These are phyloP conservation scores for Trachymyrmex septentrionalis DNA, from an alignment of 1,140 invertebrate species.

Conservation along the genomic window DNA sequence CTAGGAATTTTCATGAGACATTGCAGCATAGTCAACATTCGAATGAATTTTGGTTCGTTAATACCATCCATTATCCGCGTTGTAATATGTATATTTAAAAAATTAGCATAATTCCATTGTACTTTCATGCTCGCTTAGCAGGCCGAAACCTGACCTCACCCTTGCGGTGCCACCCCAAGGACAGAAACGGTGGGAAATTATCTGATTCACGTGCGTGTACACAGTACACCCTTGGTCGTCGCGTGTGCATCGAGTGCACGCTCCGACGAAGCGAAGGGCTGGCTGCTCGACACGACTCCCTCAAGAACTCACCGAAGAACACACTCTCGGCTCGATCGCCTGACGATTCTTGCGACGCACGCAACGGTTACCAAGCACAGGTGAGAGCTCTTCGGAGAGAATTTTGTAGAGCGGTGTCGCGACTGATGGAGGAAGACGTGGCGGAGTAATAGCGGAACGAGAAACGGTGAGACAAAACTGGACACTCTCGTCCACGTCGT, in stretches of 20 bases:
- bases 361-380: constrained; percentile 46
- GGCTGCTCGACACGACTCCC: constrained; percentile 27
- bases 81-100: constrained; percentile 20
- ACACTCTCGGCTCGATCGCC: constrained; percentile 33
- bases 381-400: constrained; percentile 20
- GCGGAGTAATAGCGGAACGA: constrained; percentile 16
- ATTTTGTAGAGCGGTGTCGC: constrained; percentile 22
- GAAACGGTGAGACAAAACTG: constrained; percentile 37
- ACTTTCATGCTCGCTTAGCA: constrained; percentile 21
- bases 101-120: constrained; percentile 33
- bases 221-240: constrained; percentile 69
- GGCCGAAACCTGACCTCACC: constrained; percentile 70
- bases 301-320: constrained; percentile 63
- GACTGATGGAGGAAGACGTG: not conserved
- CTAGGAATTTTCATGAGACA: not conserved
- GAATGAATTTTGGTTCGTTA: constrained; percentile 22
- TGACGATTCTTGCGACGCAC: constrained; percentile 71
- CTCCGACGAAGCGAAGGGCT: not conserved
- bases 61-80: not conserved
- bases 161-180: constrained; percentile 45
- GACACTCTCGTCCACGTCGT: constrained; percentile 70
- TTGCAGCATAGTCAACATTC: not conserved
- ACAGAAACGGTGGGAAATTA: constrained; percentile 70
- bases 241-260: constrained; percentile 67
- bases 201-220: constrained; percentile 70